These are phyloP conservation scores for Pammene fasciana DNA, from an alignment of 2,888 invertebrate genomes.

Conservation along the genomic window DNA sequence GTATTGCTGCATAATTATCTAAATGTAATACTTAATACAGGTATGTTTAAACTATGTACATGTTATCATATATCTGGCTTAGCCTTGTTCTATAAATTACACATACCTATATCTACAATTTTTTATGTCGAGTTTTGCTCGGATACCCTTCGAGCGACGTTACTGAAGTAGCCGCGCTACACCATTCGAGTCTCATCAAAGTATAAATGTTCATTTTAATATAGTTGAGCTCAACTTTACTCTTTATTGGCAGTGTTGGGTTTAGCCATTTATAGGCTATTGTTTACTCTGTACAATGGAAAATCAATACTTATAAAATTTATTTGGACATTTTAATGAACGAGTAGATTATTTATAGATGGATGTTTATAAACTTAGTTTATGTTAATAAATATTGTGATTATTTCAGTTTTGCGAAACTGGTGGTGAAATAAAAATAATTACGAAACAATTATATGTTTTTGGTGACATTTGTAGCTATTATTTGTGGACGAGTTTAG, in stretches of 20 bases:
- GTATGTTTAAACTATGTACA: too few relatives aligned
- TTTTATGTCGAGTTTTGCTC: too few relatives aligned
- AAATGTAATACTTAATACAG: too few relatives aligned
- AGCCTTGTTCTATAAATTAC: too few relatives aligned
- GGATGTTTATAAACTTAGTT: neutral
- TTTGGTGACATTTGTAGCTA: too few relatives aligned
- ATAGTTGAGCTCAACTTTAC: constrained; percentile 55
- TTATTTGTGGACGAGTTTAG: too few relatives aligned
- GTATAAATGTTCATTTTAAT: constrained; percentile 62
- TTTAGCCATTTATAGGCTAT: constrained; percentile 44
- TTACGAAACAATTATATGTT: too few relatives aligned
- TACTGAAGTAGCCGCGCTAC: constrained; percentile 44
- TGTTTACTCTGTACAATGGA: constrained; percentile 34
- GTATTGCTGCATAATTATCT: too few relatives aligned
- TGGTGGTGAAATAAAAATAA: too few relatives aligned
- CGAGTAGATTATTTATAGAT: neutral
- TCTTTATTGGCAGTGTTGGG: constrained; percentile 48
- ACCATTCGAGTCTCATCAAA: constrained; percentile 54
- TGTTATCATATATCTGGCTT: too few relatives aligned
- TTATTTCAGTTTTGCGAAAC: too few relatives aligned
- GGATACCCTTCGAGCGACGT: constrained; percentile 14
- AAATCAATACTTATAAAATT: constrained; percentile 26
- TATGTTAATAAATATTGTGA: neutral
- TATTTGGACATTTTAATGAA: constrained; percentile 23
- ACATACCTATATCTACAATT: too few relatives aligned